Evolutionary conservation across 2,888 invertebrate species (phyloP), one percentile per base, ranked within the genome.

Genomic region (Cantharis flavilabris): DNA sequence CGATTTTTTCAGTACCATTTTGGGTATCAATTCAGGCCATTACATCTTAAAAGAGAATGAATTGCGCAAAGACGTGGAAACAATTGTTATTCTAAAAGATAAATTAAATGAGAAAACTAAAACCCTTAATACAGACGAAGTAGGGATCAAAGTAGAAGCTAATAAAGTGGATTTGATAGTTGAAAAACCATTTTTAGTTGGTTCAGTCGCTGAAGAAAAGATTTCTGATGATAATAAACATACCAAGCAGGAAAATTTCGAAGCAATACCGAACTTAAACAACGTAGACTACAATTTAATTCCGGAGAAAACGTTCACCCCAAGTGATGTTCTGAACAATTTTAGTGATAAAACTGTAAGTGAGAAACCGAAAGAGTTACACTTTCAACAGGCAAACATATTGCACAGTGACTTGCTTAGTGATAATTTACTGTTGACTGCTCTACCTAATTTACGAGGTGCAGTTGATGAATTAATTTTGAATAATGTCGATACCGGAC

Each of bases 1-100:
- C 77, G 83, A 86, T 70, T 83, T 84, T 20, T 80, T 88, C 62
- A 85, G 85, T 16, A 83, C 82, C 75, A 84, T 86, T 33, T 84
- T 88, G 30, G 87, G 86, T n/a, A 81, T 88, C 69, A 75, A 82
- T 3, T 84, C 86, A 14, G 88, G 88, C 4, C 83, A 84, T 65
- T 88, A 88, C 77, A 83, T 82, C 64, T 85, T 88, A 75, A 85
- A 87, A 76, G 87, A 87, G 72, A 86, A 78, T 69, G 86, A 86
- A 75, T 79, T 87, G 26, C 83, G 83, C 69, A 87, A 86, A 81
- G 86, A 86, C 73, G 84, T 86, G 9, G 65, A 67, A 67, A n/a
- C 65, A 23, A 67, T 20, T 67, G 3, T 11, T 3, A 20, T 23
- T 67, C 13, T 23, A 11, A 67, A 67, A 20, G 64, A 20, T 64